A percentile compares a stretch with the other conserved stretches of the same genome.
Evolutionary conservation across 2,113 vertebrate species (phyloP).

Genomic region (pig (Sus scrofa)): T2T-Sscrofa CM000812.6:21745001-21745500

Average conservation of each 20-base stretch:
- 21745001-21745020: neutral
- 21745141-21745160: neutral
- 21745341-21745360: neutral
- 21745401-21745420: neutral
- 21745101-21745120: neutral
- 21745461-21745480: neutral
- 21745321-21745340: slow-evolving; percentile 13
- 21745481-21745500: neutral
- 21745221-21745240: neutral
- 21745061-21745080: neutral
- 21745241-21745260: neutral
- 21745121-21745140: neutral
- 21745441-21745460: neutral
- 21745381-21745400: neutral
- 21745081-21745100: neutral
- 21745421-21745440: neutral
- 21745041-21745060: neutral
- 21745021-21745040: neutral
- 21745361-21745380: slow-evolving; percentile 32
- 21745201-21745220: neutral
- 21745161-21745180: neutral
- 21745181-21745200: neutral
- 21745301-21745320: slow-evolving; percentile 10
- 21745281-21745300: neutral
- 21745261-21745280: neutral